phyloP scores from a whole-genome alignment of 2,113 vertebrate genomes.

The Cepphus grylle region DNA sequence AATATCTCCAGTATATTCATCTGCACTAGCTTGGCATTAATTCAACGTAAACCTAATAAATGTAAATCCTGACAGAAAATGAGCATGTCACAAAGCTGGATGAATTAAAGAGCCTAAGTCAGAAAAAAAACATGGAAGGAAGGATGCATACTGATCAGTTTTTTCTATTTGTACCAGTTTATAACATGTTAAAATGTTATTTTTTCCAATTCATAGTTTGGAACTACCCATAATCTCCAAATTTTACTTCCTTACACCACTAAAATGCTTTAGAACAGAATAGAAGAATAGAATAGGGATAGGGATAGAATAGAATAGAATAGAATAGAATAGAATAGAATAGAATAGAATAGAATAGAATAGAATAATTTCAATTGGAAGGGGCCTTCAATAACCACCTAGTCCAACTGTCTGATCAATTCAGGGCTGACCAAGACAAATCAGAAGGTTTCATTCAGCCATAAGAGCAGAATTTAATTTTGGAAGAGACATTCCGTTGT shows the following conservation, averaged over 20 bases:
- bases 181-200: not conserved
- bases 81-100: not conserved
- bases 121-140: not conserved
- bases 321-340: too few species aligned
- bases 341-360: too few species aligned
- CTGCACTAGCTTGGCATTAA: not conserved
- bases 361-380: not conserved
- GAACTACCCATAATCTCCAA: not conserved
- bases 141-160: fast-evolving
- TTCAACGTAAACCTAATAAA: not conserved
- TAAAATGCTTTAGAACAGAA: not conserved
- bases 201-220: not conserved
- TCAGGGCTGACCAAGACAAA: not conserved
- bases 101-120: not conserved
- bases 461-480: not conserved
- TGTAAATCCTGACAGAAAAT: not conserved
- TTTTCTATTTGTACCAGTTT: not conserved
- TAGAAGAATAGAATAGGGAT: not conserved
- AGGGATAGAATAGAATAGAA: not conserved
- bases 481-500: not conserved
- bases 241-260: not conserved
- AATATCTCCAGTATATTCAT: not conserved
- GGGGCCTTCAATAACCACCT: not conserved
- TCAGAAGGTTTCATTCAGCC: not conserved
- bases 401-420: not conserved